phyloP scores from a whole-genome alignment of 2,888 invertebrate species.

The Andrena dorsata region DNA sequence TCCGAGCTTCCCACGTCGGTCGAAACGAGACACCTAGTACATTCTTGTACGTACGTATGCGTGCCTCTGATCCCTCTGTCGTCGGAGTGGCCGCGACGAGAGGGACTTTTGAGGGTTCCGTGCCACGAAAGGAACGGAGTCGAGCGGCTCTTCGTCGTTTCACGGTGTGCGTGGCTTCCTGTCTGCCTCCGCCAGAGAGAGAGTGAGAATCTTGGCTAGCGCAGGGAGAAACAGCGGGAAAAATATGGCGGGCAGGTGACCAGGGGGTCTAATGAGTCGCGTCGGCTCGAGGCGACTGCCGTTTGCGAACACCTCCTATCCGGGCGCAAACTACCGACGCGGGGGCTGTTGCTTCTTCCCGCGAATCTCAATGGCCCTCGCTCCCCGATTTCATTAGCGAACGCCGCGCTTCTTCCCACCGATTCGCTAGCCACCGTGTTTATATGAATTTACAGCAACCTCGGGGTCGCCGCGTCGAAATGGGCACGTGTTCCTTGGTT shows the following conservation, averaged over 20 bases:
- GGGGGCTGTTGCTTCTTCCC: constrained; percentile 5
- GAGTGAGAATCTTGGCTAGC: constrained; percentile 16
- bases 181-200: constrained; percentile 48
- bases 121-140: constrained; percentile 57
- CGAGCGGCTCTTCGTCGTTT: constrained; percentile 30
- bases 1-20: neutral
- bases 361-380: neutral
- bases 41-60: constrained; percentile 1
- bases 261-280: constrained; percentile 37
- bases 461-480: neutral
- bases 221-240: constrained; percentile 1
- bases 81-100: constrained; percentile 58
- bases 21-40: constrained; percentile 38
- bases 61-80: constrained; percentile 36
- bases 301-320: neutral
- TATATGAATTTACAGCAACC: neutral
- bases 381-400: constrained; percentile 29
- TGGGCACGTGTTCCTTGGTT: neutral
- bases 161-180: constrained; percentile 38
- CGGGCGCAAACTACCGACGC: constrained; percentile 7
- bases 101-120: constrained; percentile 62
- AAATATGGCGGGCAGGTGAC: constrained; percentile 36
- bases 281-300: neutral
- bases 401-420: neutral
- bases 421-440: constrained; percentile 2